phyloP scores from a whole-genome alignment of 2,113 vertebrate species.

The Tragelaphus buxtoni region DNA sequence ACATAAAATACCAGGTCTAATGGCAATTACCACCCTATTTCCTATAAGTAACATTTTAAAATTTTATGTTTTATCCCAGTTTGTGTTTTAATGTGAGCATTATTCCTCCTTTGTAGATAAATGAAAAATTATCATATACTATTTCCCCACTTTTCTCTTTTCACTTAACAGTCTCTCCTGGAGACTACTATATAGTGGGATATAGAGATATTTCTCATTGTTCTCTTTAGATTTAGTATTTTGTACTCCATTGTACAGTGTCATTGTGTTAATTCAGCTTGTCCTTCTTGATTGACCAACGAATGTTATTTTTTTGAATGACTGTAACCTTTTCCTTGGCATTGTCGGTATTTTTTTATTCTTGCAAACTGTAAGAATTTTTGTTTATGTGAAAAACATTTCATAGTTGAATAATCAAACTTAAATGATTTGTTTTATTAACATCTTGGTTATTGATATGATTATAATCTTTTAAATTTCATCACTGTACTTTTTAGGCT shows the following conservation, averaged over 20 bases:
- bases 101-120: background rate
- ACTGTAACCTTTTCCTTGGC: background rate
- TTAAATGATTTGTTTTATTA: background rate
- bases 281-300: background rate
- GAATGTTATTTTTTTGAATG: background rate
- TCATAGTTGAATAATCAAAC: background rate
- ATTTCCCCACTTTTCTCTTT: conserved; percentile 15
- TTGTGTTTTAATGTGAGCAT: background rate
- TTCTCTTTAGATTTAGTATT: background rate
- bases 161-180: background rate
- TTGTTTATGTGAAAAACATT: background rate
- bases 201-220: background rate
- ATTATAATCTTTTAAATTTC: background rate
- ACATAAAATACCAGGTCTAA: background rate
- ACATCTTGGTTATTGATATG: background rate
- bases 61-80: background rate
- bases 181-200: background rate
- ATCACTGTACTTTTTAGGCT: background rate
- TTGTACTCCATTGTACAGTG: background rate
- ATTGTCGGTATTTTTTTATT: background rate
- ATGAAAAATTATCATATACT: background rate
- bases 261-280: background rate
- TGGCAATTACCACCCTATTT: background rate
- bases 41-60: background rate
- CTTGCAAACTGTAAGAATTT: background rate